These are phyloP conservation scores for Spodoptera littoralis DNA, from an alignment of 2,888 invertebrate species.

Conservation along the genomic window DNA sequence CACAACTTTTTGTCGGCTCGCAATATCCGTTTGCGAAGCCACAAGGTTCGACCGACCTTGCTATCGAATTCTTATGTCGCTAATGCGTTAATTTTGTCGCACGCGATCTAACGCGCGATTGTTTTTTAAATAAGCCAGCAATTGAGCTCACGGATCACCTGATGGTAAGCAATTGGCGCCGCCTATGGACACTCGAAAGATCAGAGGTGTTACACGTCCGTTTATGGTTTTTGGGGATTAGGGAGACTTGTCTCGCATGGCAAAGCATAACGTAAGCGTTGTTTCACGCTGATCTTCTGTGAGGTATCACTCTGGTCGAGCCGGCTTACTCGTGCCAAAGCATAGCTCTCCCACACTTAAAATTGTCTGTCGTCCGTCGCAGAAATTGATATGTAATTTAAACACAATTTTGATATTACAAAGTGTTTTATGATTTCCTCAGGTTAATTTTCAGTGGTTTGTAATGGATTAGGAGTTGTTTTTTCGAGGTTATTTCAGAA, in stretches of 20 bases:
- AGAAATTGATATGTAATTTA: slow-evolving; percentile 54
- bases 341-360: no score
- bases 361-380: slow-evolving; percentile 27
- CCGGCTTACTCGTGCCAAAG: no score
- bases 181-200: no score
- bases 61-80: slow-evolving; percentile 40
- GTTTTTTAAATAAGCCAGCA: not conserved
- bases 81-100: slow-evolving; percentile 56
- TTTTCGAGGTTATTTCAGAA: slow-evolving; percentile 1
- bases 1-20: slow-evolving; percentile 58
- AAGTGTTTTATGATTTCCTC: slow-evolving; percentile 33
- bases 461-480: slow-evolving; percentile 1
- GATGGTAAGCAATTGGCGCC: no score
- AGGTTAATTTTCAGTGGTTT: slow-evolving; percentile 19
- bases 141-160: no score
- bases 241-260: no score
- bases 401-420: slow-evolving; percentile 35
- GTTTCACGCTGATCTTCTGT: no score
- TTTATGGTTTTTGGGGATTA: no score
- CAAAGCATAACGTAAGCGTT: no score
- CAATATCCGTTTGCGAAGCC: slow-evolving; percentile 57
- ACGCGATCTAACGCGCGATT: slow-evolving; percentile 48
- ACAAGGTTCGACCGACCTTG: slow-evolving; percentile 56
- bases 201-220: no score
- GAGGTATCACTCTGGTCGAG: no score